Evolutionary conservation across 2,113 vertebrate species (phyloP), one percentile per base, ranked within the genome.

Genomic region (Seriola dumerili): DNA sequence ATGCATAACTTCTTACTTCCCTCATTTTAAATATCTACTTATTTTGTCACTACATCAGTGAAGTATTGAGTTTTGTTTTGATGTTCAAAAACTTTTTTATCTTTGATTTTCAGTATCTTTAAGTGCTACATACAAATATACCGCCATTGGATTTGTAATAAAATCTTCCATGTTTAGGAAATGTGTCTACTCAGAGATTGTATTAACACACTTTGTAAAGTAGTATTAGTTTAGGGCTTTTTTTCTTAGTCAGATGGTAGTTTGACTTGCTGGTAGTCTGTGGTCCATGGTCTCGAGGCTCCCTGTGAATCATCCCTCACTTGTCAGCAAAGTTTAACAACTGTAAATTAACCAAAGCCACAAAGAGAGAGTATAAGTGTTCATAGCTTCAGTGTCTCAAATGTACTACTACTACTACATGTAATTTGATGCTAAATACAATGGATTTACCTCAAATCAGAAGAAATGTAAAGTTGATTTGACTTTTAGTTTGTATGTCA

Each of bases 161-260:
- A 83, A 74, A 25, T 32, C 6, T 34, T 76, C 67, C 48, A 73
- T 80, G 52, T 80, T 79, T 80, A 82, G 55, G 36, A 76, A 76
- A 80, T 69, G 76, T 76, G 69, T 57, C 72, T 61, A 64, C 76
- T 78, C 76, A 72, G 65, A 90, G 84, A 81, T 78, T 85, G 85
- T 92, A 87, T 93, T 92, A 86, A 65, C 74, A 78, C 77, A 85
- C 78, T 87, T 90, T 72, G 57, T 73, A 78, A 63, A 25, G 23
- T 54, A 36, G 19, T 29, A 48, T 69, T 79, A 36, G 40, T 76
- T 75, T 67, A 5, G 23, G 48, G 55, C 57, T 29, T 63, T 78
- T 82, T 75, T 73, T 57, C 57, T n/a, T 12, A 63, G 61, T 16
- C 62, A 55, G 71, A 75, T 77, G 75, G 70, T 70, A 50, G 23